Evolutionary conservation across 2,113 vertebrate species (phyloP), one percentile per base, ranked within the genome.

Genomic region (Oreochromis tanganicae): DNA sequence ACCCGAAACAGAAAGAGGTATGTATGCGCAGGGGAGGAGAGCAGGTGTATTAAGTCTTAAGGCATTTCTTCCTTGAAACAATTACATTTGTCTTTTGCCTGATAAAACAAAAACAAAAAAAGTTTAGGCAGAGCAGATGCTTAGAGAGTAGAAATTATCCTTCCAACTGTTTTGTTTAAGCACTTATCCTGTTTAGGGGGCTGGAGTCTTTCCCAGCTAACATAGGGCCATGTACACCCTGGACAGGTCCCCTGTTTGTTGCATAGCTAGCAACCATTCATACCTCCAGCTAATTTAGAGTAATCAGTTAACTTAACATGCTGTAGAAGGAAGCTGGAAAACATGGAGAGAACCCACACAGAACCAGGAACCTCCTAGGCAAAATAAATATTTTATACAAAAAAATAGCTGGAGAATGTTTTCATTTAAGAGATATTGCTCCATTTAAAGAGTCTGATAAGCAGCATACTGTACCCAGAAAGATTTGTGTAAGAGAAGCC

Each of bases 1-100:
- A 98, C 54, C 96, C 97, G 4, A 66, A 95, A 9, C 90, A 93
- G 83, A 98, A 96, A 90, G 98, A 98, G 97, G 98, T 98, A 59
- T 85, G 55, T 71, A 5, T 36, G 43, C 27, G 3, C 21, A 73
- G 83, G 82, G 73, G 32, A 57, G 36, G 9, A 19, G 52, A 55
- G n/a, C 19, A 54, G 9, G 19, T 55, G 52, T 9, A 55, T 21
- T 19, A 55, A 5, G 9, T 21, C 9, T 54, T 55, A 21, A 55
- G n/a, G 10, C 19, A 55, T 5, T 55, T 21, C n/a, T 5, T 55
- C 9, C n/a, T n/a, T 55, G 52, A 9, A 21, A 55, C n/a, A 55
- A n/a, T 55, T 5, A 10, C 4, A 11, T 21, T n/a, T 55, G 3
- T 55, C 52, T 55, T 10, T 5, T 21, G 9, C 17, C 6, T 17